A percentile compares a stretch with the other conserved stretches of the same genome.
phyloP scores from a whole-genome alignment of 2,113 vertebrate species.

The Prietella phreatophila region DNA sequence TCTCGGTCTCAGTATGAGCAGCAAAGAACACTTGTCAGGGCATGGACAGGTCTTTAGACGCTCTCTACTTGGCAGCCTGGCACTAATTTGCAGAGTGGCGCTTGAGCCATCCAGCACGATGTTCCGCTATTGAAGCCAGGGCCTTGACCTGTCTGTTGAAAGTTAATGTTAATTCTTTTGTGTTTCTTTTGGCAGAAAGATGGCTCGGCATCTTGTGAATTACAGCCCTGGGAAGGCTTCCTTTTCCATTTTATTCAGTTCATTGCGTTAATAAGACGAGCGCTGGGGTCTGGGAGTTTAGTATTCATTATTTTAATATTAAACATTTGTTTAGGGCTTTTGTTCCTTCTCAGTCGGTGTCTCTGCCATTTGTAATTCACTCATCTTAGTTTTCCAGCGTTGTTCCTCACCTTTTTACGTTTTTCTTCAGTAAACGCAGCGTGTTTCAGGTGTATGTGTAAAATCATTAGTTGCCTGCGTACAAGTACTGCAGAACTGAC shows the following conservation, averaged over 20 bases:
- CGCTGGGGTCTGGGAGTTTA: neutral
- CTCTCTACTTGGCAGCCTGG: constrained; percentile 25
- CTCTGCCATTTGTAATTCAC: neutral
- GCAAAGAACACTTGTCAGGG: neutral
- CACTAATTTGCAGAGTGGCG: constrained; percentile 13
- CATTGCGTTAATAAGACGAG: neutral
- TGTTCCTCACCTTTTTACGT: neutral
- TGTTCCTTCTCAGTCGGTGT: neutral
- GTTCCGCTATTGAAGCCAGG: constrained; percentile 4
- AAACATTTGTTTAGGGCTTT: neutral
- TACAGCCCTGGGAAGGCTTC: neutral
- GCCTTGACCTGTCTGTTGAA: constrained; percentile 27
- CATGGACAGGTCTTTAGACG: neutral
- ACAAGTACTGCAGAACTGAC: too few species aligned
- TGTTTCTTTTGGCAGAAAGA: constrained; percentile 1
- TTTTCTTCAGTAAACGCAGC: neutral
- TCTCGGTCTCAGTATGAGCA: neutral
- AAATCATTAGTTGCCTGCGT: too few species aligned
- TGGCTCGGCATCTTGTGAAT: neutral
- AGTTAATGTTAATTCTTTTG: neutral
- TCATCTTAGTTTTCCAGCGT: neutral
- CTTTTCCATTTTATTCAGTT: neutral
- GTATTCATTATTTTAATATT: neutral
- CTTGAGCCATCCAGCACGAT: constrained; percentile 19
- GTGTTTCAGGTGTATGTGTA: neutral